Conservation (phyloP, 2,797 vertebrate genomes). For the Pantherophis vulpinus region DNA sequence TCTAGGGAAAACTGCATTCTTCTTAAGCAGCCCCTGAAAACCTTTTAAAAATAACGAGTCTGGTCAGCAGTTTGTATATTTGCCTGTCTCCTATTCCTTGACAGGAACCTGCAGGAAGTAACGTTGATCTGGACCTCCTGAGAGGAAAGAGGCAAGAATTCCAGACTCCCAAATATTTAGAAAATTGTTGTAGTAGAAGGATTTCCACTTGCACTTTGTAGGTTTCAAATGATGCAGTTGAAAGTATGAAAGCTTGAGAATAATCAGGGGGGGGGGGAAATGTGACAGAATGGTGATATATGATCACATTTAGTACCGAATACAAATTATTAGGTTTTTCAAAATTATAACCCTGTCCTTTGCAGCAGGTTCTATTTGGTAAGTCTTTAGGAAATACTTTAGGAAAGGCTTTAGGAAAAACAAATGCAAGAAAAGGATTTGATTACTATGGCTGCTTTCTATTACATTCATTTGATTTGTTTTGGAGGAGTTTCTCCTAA, state of each 20-base stretch:
- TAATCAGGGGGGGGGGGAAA: not conserved
- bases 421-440: not conserved
- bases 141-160: not conserved
- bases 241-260: not conserved
- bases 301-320: not conserved
- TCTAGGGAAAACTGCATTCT: conserved; percentile 57
- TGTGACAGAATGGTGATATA: not conserved
- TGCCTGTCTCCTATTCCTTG: not conserved
- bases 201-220: too few species aligned
- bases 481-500: not conserved
- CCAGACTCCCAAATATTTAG: not conserved
- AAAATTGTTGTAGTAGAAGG: not conserved
- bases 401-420: not conserved
- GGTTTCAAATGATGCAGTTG: not conserved
- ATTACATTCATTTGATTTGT: not conserved
- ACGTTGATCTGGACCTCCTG: not conserved
- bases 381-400: not conserved
- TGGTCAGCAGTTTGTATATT: not conserved
- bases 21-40: not conserved
- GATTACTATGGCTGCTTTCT: not conserved
- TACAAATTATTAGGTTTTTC: not conserved
- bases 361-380: not conserved
- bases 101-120: not conserved
- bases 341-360: not conserved
- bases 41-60: not conserved